Evolutionary conservation across 2,888 invertebrate genomes (phyloP), one percentile per base, ranked within the genome.

Genomic region (Drosophila mettleri): DNA sequence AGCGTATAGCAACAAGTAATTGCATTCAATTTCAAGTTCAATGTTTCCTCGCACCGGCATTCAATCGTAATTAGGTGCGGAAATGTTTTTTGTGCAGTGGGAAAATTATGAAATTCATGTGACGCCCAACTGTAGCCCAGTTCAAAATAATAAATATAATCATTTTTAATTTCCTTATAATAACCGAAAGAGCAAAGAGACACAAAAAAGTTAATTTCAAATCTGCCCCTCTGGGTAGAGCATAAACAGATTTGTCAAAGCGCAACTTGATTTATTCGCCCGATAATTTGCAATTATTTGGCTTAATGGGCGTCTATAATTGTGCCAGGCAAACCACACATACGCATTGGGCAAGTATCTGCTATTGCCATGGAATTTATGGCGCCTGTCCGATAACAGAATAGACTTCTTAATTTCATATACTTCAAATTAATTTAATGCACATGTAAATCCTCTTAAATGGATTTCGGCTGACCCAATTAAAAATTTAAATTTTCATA

Each of bases 241-340:
- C 48, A 48, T 55, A 12, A 18, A 46, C 43, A 18, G 29, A 10
- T 45, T 45, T 16, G n/a, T n/a, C 22, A 22, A n/a, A 41, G 2
- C 16, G 20, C 24, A 53, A n/a, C 41, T 39, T 20, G 39, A 43
- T 20, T 54, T 43, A 24, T 43, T 2, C 33, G 12, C 46, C 49
- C 22, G 34, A 51, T 67, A 55, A 63, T 63, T 52, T 43, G 62
- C 71, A 78, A 78, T 90, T 86, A 79, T 89, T 71, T 74, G 68
- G 74, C 73, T 65, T 75, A 81, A 86, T 86, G 79, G 70, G 65
- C 67, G 79, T 80, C 60, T 73, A 89, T 75, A 29, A 34, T n/a
- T 49, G 66, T 52, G 58, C 51, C 49, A 20, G 46, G 59, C 59
- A 72, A 71, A 77, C 73, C 76, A 66, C 68, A 78, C 22, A 45